Evolutionary conservation across 2,888 invertebrate genomes (phyloP).

Genomic region (Ornithoptera priamus): DNA sequence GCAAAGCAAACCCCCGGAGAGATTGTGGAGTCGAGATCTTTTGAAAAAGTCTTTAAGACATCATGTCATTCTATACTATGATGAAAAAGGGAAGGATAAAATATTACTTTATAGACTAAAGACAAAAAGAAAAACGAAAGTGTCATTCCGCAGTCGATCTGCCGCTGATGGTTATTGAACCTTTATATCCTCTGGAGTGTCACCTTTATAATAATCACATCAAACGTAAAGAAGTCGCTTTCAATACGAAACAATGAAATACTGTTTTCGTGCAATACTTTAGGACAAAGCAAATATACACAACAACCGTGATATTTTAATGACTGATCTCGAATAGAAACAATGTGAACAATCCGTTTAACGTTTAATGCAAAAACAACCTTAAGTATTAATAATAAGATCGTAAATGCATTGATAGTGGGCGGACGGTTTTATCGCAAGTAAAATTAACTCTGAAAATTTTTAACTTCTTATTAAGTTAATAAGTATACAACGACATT

Average conservation of each 20-base stretch:
- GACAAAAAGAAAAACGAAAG: not conserved
- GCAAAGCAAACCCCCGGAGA: not conserved
- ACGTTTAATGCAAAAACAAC: not conserved
- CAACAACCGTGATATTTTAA: slow-evolving; percentile 16
- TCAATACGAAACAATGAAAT: not conserved
- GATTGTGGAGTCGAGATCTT: not conserved
- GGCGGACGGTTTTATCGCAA: not conserved
- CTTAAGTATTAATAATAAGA: not conserved
- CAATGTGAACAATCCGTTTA: not conserved
- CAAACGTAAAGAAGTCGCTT: not conserved
- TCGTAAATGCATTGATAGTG: not conserved
- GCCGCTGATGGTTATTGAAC: no score
- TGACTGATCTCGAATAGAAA: not conserved
- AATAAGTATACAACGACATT: not conserved
- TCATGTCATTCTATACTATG: not conserved
- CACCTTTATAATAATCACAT: not conserved
- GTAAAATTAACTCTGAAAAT: not conserved
- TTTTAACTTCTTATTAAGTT: slow-evolving; percentile 2
- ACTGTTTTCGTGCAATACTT: not conserved
- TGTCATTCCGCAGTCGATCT: no score
- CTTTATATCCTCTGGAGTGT: not conserved
- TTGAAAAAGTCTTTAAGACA: not conserved
- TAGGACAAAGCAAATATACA: slow-evolving; percentile 6
- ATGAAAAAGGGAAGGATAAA: not conserved
- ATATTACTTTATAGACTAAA: not conserved